These are phyloP conservation scores for Odobenus rosmarus DNA, from an alignment of 2,113 vertebrate species.

Conservation along the genomic window DNA sequence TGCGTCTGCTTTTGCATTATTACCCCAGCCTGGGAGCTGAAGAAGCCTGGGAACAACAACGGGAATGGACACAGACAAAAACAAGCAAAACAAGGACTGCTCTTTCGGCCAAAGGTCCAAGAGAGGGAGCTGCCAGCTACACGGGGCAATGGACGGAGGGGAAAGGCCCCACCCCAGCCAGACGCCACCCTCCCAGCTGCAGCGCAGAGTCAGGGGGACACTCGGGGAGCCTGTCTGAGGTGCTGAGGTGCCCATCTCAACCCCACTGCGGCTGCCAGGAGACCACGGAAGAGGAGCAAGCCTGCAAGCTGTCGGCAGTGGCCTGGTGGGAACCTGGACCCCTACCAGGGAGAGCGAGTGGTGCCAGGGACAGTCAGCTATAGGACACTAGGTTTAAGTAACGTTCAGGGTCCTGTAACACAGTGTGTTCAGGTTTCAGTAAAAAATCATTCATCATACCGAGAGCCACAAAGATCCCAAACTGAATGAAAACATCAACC, in stretches of 20 bases:
- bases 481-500: neutral
- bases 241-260: neutral
- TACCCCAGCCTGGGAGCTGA: neutral
- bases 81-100: neutral
- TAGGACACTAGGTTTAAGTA: neutral
- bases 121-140: neutral
- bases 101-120: neutral
- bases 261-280: too few species aligned
- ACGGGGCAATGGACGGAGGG: neutral
- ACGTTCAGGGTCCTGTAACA: neutral
- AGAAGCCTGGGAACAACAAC: neutral
- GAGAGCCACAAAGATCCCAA: neutral
- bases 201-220: neutral
- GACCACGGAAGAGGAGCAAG: too few species aligned
- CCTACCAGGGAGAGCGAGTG: neutral
- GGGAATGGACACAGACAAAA: neutral
- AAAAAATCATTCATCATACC: neutral
- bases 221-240: neutral
- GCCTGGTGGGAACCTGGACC: neutral
- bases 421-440: rapidly evolving
- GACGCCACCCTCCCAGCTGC: neutral
- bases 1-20: neutral
- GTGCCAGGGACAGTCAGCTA: neutral
- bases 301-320: neutral
- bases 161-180: neutral